Evolutionary conservation across 37 sponge, comb jelly and placozoan genomes (phyloP), one percentile per base, ranked within the genome.

Genomic region (Halichondria panicea): DNA sequence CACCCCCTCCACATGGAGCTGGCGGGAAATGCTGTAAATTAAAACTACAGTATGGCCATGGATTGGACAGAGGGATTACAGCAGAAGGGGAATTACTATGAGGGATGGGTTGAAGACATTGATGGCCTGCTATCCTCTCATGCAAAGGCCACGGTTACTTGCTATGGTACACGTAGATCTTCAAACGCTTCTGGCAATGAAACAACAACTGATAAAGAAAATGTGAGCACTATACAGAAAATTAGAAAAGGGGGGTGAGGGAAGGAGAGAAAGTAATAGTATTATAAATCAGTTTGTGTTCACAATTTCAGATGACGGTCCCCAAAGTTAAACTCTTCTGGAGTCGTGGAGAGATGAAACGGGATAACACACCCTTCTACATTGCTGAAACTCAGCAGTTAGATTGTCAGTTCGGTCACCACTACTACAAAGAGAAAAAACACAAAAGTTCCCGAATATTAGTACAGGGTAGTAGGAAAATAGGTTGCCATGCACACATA

Each of bases 401-500:
- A n/a, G n/a, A n/a, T n/a, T n/a, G n/a, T n/a, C 74, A 72, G 32
- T 32, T 34, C 8, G 59, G 38, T 9, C 9, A 25, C 9, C n/a
- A 28, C 9, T 72, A 72, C 28, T 72, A 36, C 28, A 19, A 72
- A 31, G 25, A 56, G 24, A 54, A 55, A 35, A 6, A 27, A n/a
- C 37, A 36, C 8, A 54, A 72, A 54, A 22, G 59, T 15, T 24
- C 12, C 27, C 13, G 74, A 12, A 19, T 41, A 6, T 24, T 12
- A 7, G 39, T 72, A 8, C 74, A 72, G 33, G 74, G 57, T 35
- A 72, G 44, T 28, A 53, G 74, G 38, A 72, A 53, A 30, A 41
- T 72, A 15, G 74, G 74, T 12, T 72, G 74, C 59, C 39, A 34
- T 54, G 74, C 74, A 54, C 58, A 54, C 42, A 72, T 72, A 22